phyloP scores from a whole-genome alignment of 2,113 vertebrate species.

The Leucopsar rothschildi region DNA sequence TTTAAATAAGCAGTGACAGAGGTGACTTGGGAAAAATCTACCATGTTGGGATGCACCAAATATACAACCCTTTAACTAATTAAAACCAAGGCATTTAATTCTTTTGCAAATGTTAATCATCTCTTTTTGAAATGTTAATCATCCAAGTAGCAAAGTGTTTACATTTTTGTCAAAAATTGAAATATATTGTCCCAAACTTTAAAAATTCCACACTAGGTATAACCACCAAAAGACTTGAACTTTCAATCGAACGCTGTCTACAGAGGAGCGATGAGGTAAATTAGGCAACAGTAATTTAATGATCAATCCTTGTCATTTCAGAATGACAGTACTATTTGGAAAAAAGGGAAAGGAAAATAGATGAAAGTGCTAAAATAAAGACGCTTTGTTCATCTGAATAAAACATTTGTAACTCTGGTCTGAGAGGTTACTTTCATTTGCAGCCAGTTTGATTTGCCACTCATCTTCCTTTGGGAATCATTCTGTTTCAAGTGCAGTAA shows the following conservation, averaged over 20 bases:
- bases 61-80: background rate
- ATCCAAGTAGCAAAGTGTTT: background rate
- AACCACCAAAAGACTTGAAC: constrained; percentile 29
- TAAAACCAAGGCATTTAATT: background rate
- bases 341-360: constrained; percentile 31
- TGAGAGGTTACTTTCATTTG: constrained; percentile 55
- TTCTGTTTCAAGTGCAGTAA: constrained; percentile 58
- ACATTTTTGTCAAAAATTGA: background rate
- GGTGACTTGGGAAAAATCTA: background rate
- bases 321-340: constrained; percentile 54
- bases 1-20: background rate
- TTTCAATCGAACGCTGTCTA: constrained; percentile 55
- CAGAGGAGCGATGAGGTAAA: constrained; percentile 52
- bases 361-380: constrained; percentile 67
- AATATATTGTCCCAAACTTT: background rate
- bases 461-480: constrained; percentile 51
- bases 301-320: constrained; percentile 66
- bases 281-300: constrained; percentile 57
- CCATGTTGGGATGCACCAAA: background rate
- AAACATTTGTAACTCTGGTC: constrained; percentile 58
- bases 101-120: background rate
- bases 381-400: constrained; percentile 63
- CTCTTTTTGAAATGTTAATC: constrained; percentile 8
- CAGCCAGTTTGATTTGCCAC: constrained; percentile 61
- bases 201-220: background rate